Evolutionary conservation across 2,113 vertebrate genomes (phyloP).

Genomic region (Propithecus coquereli): DNA sequence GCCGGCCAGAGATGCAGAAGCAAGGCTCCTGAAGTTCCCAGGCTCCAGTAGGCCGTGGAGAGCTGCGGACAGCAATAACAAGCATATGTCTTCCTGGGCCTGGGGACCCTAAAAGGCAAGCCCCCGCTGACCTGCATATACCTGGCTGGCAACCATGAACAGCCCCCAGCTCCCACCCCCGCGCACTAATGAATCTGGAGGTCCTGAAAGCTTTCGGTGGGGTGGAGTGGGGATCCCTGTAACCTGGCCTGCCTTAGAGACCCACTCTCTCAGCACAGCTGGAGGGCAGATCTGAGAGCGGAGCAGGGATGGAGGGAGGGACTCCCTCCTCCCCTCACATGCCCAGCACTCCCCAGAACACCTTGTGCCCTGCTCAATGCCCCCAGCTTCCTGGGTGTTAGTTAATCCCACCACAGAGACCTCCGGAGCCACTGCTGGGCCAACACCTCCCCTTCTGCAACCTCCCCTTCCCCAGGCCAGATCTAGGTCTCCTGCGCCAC

Average conservation of each 20-base stretch:
- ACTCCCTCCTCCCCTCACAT: background rate
- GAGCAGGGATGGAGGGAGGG: background rate
- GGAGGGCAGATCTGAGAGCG: background rate
- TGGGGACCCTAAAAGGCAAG: background rate
- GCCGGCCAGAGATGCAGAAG: background rate
- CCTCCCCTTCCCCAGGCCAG: background rate
- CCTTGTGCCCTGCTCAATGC: background rate
- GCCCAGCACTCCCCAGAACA: background rate
- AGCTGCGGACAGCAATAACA: background rate
- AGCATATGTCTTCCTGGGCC: background rate
- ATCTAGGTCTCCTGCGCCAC: background rate
- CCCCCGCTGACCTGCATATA: background rate
- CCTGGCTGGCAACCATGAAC: background rate
- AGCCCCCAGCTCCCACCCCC: fast-evolving
- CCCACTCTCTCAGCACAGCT: background rate
- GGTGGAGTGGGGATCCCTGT: background rate
- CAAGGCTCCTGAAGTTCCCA: background rate
- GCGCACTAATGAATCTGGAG: background rate
- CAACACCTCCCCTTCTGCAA: background rate
- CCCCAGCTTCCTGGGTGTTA: background rate
- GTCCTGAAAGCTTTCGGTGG: background rate
- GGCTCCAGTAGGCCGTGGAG: background rate
- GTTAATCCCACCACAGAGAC: background rate
- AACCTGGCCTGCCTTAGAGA: background rate
- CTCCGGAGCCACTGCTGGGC: background rate